These are phyloP conservation scores for Nemotelus pantherinus DNA, from an alignment of 2,888 invertebrate genomes.

Conservation along the genomic window DNA sequence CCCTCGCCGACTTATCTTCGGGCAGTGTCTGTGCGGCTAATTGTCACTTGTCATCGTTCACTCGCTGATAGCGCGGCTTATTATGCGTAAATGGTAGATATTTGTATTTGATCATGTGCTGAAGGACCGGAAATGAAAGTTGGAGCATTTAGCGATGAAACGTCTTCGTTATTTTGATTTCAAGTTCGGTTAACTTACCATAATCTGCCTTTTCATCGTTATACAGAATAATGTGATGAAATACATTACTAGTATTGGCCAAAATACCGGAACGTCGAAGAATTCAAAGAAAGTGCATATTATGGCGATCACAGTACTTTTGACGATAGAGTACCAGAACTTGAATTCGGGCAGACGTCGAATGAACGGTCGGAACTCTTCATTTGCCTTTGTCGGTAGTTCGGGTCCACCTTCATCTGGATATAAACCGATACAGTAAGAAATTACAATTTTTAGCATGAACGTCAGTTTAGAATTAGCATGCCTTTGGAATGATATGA, in stretches of 20 bases:
- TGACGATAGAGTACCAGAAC: constrained; percentile 97
- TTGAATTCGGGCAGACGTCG: constrained; percentile 97
- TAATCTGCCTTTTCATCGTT: constrained; percentile 99
- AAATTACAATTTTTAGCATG: not conserved
- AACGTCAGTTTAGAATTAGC: no score
- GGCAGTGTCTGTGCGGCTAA: constrained; percentile 65
- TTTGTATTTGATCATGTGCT: constrained; percentile 99
- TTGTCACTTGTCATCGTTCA: constrained; percentile 67
- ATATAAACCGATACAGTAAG: constrained; percentile 41
- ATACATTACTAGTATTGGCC: constrained; percentile 99
- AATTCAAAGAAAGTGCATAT: constrained; percentile 96
- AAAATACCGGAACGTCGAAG: constrained; percentile 99
- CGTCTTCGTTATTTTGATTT: not conserved
- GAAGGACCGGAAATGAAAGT: constrained; percentile 64
- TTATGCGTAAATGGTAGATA: constrained; percentile 99
- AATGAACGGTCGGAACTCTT: constrained; percentile 99
- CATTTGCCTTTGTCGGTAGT: constrained; percentile 92
- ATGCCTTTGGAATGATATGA: no score
- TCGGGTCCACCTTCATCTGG: constrained; percentile 77
- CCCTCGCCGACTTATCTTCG: constrained; percentile 53
- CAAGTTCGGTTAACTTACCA: constrained; percentile 70
- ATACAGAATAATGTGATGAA: constrained; percentile 98
- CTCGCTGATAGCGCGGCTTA: constrained; percentile 92
- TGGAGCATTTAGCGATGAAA: no score
- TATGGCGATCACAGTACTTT: constrained; percentile 90